Evolutionary conservation across 2,113 vertebrate genomes (phyloP).

Genomic region (Archocentrus centrarchus): DNA sequence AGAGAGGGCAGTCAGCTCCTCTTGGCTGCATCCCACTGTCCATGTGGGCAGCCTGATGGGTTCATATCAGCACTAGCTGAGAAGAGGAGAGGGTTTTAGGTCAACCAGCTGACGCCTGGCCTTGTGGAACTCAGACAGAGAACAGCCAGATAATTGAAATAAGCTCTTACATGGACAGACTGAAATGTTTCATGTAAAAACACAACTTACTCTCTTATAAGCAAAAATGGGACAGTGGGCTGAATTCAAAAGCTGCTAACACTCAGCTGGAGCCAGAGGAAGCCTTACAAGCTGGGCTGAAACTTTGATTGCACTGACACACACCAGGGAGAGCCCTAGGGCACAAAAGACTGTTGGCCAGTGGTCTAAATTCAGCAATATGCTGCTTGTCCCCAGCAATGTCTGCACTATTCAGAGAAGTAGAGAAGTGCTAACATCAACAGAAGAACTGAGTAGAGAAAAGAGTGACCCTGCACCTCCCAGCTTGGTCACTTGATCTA

Average conservation of each 20-base stretch:
- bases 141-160: conserved; percentile 44
- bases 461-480: conserved; percentile 36
- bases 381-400: conserved; percentile 40
- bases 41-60: conserved; percentile 54
- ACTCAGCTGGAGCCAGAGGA: conserved; percentile 19
- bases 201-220: conserved; percentile 29
- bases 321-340: conserved; percentile 42
- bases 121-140: conserved; percentile 15
- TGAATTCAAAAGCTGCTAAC: conserved; percentile 15
- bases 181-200: conserved; percentile 38
- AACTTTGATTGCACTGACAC: conserved; percentile 35
- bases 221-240: conserved; percentile 3
- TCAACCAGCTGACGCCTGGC: conserved; percentile 41
- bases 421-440: conserved; percentile 56
- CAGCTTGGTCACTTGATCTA: conserved; percentile 52
- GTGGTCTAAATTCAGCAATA: conserved; percentile 47
- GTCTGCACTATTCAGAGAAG: conserved; percentile 45
- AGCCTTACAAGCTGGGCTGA: conserved; percentile 15
- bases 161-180: not conserved
- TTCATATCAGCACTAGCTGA: conserved; percentile 58
- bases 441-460: conserved; percentile 32
- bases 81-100: conserved; percentile 45
- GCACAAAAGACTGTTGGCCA: conserved; percentile 28
- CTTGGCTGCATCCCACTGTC: conserved; percentile 42
- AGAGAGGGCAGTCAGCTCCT: conserved; percentile 48